Conservation (phyloP, 2,797 vertebrate genomes). For the Cyclura pinguis region DNA sequence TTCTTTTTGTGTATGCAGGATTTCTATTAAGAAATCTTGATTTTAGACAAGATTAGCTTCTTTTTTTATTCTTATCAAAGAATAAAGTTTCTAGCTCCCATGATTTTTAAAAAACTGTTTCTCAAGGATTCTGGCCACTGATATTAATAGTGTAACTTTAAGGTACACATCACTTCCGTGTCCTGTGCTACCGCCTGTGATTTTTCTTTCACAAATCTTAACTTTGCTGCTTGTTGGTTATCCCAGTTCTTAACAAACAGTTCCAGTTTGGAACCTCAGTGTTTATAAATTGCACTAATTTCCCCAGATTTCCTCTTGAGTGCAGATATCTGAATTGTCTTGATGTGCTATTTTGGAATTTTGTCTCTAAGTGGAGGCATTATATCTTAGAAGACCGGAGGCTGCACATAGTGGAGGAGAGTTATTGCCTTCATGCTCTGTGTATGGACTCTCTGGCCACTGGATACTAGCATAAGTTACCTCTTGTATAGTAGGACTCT, state of each 20-base stretch:
- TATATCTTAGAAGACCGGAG: not conserved
- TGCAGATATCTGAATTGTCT: not conserved
- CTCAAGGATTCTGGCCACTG: not conserved
- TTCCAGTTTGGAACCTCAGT: not conserved
- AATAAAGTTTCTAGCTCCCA: not conserved
- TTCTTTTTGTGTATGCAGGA: slow-evolving; percentile 51
- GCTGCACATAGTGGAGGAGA: not conserved
- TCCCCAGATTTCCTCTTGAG: not conserved
- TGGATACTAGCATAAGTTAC: not conserved
- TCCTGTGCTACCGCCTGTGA: not conserved
- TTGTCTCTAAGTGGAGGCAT: not conserved
- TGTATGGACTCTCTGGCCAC: not conserved
- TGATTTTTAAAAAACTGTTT: not conserved
- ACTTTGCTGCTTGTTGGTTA: not conserved
- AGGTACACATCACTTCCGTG: not conserved
- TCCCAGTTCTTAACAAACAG: not conserved
- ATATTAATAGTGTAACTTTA: not conserved
- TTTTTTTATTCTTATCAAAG: not conserved
- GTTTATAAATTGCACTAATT: not conserved
- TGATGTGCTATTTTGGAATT: not conserved
- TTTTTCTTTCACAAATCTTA: not conserved
- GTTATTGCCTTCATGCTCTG: not conserved
- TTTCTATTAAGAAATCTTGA: not conserved
- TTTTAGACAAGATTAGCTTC: not conserved
- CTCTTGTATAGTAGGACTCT: not conserved